These are phyloP conservation scores for Cuniculus paca DNA, from an alignment of 2,797 vertebrate species.

Conservation along the genomic window DNA sequence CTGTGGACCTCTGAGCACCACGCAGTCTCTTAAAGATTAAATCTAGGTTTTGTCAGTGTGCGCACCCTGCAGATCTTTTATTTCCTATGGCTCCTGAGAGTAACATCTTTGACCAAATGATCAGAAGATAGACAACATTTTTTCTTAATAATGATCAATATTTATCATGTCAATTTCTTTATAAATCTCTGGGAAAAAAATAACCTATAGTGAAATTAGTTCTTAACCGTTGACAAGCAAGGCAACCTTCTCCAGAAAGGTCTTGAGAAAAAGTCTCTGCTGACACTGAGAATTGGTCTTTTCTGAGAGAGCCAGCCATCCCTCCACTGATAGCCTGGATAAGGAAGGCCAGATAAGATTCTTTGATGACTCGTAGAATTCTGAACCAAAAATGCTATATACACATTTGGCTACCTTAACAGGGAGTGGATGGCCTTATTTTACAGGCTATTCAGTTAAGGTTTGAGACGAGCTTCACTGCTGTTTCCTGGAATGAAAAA, in stretches of 20 bases:
- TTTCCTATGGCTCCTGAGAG: not conserved
- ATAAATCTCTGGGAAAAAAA: not conserved
- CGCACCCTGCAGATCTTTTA: not conserved
- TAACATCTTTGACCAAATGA: not conserved
- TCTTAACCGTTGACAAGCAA: not conserved
- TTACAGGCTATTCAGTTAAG: not conserved
- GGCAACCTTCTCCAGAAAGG: not conserved
- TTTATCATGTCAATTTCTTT: conserved; percentile 21
- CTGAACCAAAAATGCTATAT: not conserved
- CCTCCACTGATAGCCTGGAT: conserved; percentile 6
- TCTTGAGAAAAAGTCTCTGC: not conserved
- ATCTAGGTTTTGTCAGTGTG: conserved; percentile 28
- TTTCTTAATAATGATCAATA: conserved; percentile 31
- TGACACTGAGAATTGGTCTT: not conserved
- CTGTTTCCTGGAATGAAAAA: not conserved
- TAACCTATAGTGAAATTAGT: conserved; percentile 5
- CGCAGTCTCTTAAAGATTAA: conserved; percentile 16
- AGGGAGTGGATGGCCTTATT: not conserved
- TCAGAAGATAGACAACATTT: not conserved
- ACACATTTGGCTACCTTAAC: not conserved
- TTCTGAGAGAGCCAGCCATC: not conserved
- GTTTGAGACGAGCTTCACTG: not conserved
- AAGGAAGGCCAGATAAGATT: conserved; percentile 61
- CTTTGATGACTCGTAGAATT: conserved; percentile 51
- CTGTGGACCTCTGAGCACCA: not conserved